Base-by-base conservation (phyloP, 1,140 invertebrate genomes). In the Potamilus streckersoni region DNA sequence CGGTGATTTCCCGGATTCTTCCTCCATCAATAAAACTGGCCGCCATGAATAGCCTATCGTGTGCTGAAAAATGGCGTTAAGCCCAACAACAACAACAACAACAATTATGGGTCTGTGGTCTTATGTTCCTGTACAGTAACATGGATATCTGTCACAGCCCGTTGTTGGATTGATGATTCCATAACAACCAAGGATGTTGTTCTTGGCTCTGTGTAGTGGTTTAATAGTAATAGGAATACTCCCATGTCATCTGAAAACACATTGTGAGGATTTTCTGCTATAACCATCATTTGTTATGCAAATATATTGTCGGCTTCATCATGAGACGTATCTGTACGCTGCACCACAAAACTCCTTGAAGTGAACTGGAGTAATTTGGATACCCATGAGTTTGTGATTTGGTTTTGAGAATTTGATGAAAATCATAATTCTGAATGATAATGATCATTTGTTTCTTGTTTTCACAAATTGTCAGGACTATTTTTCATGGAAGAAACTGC, bases 371-470 rank as follows among this genome's bases (percentile, higher is more conserved):
- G 23, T 65, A 17, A 3, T 17, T 16, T 65, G 17, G 16, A 8
- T n/a, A 65, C 64, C 6, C 16, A 31, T 65, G 17, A 65, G 27
- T 31, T 65, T 65, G 23, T 65, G 64, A 23, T 65, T 31, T 65
- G n/a, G 64, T n/a, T 38, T 38, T 38, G 38, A 38, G 38, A 38
- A 38, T 38, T 38, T 38, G 4, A 38, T 38, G 38, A 38, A 38
- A 38, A 38, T 38, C 38, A 6, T 5, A 38, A 38, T 38, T 12
- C 6, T 27, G 31, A 16, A 65, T 65, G 16, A n/a, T 17, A n/a
- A 5, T 16, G n/a, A 65, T 65, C 64, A 65, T 17, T 65, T 65
- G 64, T 65, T 17, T 17, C 27, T 65, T 65, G 23, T 65, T 65
- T n/a, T 31, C 23, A 23, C 4, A 6, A 27, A 65, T 31, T n/a